Evolutionary conservation across 2,113 vertebrate species (phyloP), one percentile per base, ranked within the genome.

Genomic region (Ceyx margarethae): DNA sequence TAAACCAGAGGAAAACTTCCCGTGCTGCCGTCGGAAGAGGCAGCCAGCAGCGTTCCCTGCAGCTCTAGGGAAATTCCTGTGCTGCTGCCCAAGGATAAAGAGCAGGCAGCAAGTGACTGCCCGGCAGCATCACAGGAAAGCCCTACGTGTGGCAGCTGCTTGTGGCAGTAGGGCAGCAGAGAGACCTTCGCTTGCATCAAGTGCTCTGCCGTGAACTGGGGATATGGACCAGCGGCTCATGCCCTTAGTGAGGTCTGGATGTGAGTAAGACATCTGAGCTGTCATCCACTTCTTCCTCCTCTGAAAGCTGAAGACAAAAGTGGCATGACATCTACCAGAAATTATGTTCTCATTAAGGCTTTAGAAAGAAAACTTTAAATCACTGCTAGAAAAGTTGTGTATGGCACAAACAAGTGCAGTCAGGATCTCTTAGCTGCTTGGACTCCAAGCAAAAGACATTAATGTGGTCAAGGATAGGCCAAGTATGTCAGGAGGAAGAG

Each of bases 21-120:
- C 1, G 4, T 11, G 43, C 54, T 51, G 72, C 51, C 1, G 0
- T 56, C 4, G 11, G 62, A 0, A 50, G 0, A 75, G 51, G 54
- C 81, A 48, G 57, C 28, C 46, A 0, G n/a, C 67, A 21, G 87
- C 1, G 13, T 73, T 69, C 65, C 68, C 65, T 21, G 81, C 2
- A 13, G 81, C 65, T 18, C 35, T 0, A 17, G 58, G 31, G 46
- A 29, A 33, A 66, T 51, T 29, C 45, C 65, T 53, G 53, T 0
- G 0, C 69, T 66, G 85, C 61, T 53, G 79, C 40, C 57, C 0
- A 6, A 26, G 66, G n/a, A 43, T 22, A n/a, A 21, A 6, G 68
- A 69, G 71, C 19, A 2, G 9, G 35, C 50, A 53, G 61, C 0
- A 9, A 77, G 18, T 0, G 2, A 5, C 8, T 22, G 37, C 12